phyloP scores from a whole-genome alignment of 2,888 invertebrate species.

The Drosophila falleni region DNA sequence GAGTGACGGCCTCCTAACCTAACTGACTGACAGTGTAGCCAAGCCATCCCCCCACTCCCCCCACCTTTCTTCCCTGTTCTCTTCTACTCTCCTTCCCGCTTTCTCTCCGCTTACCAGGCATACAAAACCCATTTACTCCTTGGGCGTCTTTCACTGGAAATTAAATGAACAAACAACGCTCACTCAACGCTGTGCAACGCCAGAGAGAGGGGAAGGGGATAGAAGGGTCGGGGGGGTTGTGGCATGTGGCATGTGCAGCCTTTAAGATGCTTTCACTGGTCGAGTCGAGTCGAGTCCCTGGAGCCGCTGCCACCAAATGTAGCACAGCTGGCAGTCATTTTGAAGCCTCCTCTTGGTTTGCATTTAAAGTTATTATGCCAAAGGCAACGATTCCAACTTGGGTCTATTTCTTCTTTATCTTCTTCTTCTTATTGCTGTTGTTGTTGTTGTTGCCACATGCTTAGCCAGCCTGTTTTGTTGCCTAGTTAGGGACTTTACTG shows the following conservation, averaged over 20 bases:
- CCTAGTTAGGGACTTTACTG: slow-evolving; percentile 38
- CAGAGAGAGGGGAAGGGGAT: background rate
- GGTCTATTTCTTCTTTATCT: slow-evolving; percentile 10
- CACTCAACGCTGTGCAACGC: slow-evolving; percentile 60
- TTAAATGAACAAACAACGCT: slow-evolving; percentile 74
- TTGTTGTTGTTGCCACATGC: slow-evolving; percentile 47
- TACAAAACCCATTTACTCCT: slow-evolving; percentile 59
- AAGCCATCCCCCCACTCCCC: background rate
- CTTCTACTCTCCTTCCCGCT: background rate
- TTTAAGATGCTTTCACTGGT: slow-evolving; percentile 43
- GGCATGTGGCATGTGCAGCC: slow-evolving; percentile 57
- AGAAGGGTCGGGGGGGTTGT: background rate
- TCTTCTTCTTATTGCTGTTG: background rate
- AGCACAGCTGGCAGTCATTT: slow-evolving; percentile 74
- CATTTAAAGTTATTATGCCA: slow-evolving; percentile 61
- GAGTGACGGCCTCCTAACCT: slow-evolving; percentile 58
- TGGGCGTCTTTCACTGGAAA: slow-evolving; percentile 62
- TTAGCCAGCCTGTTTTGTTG: slow-evolving; percentile 48
- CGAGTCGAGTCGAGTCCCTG: slow-evolving; percentile 34
- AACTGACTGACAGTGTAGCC: slow-evolving; percentile 40
- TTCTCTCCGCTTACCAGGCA: slow-evolving; percentile 12
- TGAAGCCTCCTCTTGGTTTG: slow-evolving; percentile 40
- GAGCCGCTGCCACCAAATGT: slow-evolving; percentile 48
- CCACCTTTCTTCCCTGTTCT: background rate
- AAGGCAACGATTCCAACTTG: slow-evolving; percentile 31